A percentile compares a stretch with the other conserved stretches of the same genome.
Evolutionary conservation across 2,888 invertebrate genomes (phyloP).

Genomic region (Helleia helle): DNA sequence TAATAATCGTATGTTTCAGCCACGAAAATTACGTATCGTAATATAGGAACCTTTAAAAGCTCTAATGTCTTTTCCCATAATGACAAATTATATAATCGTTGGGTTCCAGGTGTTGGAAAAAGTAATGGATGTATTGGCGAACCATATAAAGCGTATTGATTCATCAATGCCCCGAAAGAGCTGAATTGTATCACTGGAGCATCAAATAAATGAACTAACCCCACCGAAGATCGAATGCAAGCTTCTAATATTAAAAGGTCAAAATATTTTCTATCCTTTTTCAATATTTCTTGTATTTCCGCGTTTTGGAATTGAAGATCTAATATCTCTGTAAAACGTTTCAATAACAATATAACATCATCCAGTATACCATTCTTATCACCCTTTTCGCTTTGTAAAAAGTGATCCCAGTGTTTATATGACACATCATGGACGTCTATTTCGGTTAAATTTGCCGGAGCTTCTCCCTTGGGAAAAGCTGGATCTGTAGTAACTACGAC

Average conservation of each 20-base stretch:
- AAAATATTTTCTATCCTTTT: constrained; percentile 17
- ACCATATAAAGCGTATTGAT: constrained; percentile 21
- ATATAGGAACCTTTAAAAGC: not conserved
- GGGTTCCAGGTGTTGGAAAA: constrained; percentile 14
- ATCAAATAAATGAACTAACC: constrained; percentile 29
- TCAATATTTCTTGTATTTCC: constrained; percentile 17
- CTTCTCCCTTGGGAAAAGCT: constrained; percentile 29
- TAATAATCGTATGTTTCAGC: constrained; percentile 18
- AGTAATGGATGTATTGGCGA: constrained; percentile 18
- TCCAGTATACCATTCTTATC: constrained; percentile 2
- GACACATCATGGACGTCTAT: constrained; percentile 38
- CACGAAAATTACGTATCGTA: not conserved
- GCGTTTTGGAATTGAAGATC: constrained; percentile 15
- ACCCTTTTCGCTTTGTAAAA: constrained; percentile 13
- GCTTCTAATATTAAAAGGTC: constrained; percentile 24
- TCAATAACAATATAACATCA: constrained; percentile 11
- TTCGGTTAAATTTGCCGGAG: constrained; percentile 35
- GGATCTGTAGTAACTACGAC: constrained; percentile 41
- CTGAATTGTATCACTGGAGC: constrained; percentile 33
- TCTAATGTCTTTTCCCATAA: constrained; percentile 24
- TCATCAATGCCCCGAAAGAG: constrained; percentile 24
- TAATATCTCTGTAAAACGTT: constrained; percentile 15
- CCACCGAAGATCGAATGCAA: constrained; percentile 15
- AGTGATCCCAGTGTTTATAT: constrained; percentile 28
- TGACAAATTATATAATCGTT: constrained; percentile 20